A percentile compares a stretch with the other conserved stretches of the same genome.
phyloP scores from a whole-genome alignment of 2,797 vertebrate genomes.

The Valencia hispanica region DNA sequence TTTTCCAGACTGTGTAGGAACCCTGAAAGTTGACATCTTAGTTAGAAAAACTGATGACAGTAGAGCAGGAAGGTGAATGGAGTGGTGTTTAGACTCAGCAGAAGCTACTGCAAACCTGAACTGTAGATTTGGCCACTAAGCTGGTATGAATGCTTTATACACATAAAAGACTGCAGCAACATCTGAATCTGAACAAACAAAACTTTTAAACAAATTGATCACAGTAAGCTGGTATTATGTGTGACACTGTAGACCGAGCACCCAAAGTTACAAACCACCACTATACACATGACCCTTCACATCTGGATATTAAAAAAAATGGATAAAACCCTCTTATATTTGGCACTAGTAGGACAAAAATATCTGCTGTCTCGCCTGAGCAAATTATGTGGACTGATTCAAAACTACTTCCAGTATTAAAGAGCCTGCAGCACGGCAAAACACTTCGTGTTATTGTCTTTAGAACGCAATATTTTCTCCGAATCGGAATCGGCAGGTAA shows the following conservation, averaged over 20 bases:
- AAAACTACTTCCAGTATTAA: neutral
- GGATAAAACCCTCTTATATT: slow-evolving; percentile 43
- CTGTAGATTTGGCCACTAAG: slow-evolving; percentile 52
- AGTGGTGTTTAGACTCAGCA: slow-evolving; percentile 27
- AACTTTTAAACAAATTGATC: slow-evolving; percentile 33
- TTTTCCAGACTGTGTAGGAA: neutral
- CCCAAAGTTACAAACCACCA: slow-evolving; percentile 37
- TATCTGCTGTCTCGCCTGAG: slow-evolving; percentile 55
- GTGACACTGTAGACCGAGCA: slow-evolving; percentile 42
- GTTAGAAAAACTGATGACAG: slow-evolving; percentile 12
- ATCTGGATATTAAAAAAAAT: slow-evolving; percentile 29
- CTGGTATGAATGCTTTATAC: slow-evolving; percentile 45
- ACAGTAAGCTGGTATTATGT: slow-evolving; percentile 62
- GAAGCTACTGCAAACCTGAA: slow-evolving; percentile 26
- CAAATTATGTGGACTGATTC: slow-evolving; percentile 32
- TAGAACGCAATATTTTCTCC: neutral
- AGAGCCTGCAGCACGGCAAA: neutral
- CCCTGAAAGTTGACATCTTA: slow-evolving; percentile 18
- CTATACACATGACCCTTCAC: slow-evolving; percentile 28
- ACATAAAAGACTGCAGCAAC: slow-evolving; percentile 40
- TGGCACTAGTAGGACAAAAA: slow-evolving; percentile 70
- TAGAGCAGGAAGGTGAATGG: neutral
- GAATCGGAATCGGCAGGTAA: neutral
- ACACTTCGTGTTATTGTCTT: neutral
- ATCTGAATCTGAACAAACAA: slow-evolving; percentile 16